Conservation (phyloP, 2,113 vertebrate species). For the Uria aalge region DNA sequence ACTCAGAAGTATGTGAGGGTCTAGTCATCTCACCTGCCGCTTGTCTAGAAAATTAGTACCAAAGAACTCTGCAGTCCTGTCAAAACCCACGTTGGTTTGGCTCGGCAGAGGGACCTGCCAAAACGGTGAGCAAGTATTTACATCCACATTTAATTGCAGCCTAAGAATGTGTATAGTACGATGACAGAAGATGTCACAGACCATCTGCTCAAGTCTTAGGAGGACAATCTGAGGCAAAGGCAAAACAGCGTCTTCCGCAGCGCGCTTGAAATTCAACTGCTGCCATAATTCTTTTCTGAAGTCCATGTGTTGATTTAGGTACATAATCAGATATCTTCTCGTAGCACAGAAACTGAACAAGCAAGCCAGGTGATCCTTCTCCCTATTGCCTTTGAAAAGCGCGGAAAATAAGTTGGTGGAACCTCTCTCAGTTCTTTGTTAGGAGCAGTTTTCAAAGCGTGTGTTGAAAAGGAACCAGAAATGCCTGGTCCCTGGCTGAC, state of each 20-base stretch:
- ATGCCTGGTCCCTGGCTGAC: background rate
- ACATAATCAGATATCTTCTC: background rate
- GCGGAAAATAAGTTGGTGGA: background rate
- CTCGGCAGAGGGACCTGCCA: background rate
- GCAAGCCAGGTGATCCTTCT: background rate
- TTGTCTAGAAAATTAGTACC: background rate
- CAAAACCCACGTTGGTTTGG: background rate
- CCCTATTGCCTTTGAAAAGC: background rate
- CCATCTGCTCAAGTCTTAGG: background rate
- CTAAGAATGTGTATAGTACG: background rate
- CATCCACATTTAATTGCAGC: background rate
- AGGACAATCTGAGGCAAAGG: background rate
- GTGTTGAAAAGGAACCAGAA: background rate
- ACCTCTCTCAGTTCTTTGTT: background rate
- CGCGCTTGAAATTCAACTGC: background rate
- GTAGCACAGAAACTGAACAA: background rate
- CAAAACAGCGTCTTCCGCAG: background rate
- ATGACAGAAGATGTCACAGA: background rate
- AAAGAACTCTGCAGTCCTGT: background rate
- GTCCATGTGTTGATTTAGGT: background rate
- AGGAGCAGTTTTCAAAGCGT: background rate
- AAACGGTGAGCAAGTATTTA: background rate
- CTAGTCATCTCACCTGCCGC: background rate
- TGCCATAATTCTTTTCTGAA: background rate
- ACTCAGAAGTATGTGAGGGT: background rate